phyloP scores from a whole-genome alignment of 1,140 invertebrate genomes.

The Vollenhovia emeryi region DNA sequence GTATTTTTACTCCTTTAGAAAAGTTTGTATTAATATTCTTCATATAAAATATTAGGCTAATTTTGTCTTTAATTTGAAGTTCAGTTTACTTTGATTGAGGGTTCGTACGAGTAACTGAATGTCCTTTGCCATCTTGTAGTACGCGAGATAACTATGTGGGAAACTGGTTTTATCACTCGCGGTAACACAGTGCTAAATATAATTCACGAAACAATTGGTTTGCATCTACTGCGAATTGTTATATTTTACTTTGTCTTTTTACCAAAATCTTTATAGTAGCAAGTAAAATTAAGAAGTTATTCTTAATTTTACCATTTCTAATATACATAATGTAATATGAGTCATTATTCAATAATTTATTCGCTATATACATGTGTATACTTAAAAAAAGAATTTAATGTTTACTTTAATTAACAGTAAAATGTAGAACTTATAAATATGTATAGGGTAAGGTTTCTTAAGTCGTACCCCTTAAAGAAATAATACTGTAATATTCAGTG shows the following conservation, averaged over 20 bases:
- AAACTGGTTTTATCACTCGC: background rate
- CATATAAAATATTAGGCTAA: slow-evolving; percentile 12
- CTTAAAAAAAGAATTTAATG: background rate
- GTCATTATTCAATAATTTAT: background rate
- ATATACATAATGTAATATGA: background rate
- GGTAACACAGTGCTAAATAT: background rate
- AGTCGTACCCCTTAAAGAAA: too few relatives aligned
- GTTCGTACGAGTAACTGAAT: background rate
- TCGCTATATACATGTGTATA: too few relatives aligned
- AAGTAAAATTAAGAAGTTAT: background rate
- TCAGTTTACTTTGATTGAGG: background rate
- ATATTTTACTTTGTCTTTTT: background rate
- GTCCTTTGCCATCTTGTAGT: slow-evolving; percentile 10
- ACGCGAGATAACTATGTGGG: background rate
- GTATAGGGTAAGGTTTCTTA: too few relatives aligned
- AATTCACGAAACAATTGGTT: background rate
- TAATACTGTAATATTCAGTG: too few relatives aligned
- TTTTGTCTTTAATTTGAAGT: background rate
- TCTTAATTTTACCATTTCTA: too few relatives aligned
- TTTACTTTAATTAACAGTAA: too few relatives aligned
- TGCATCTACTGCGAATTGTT: background rate
- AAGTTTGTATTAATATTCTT: background rate
- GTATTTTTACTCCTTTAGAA: slow-evolving; percentile 6
- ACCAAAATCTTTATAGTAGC: background rate
- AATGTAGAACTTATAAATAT: too few relatives aligned